Conservation (phyloP, 2,113 vertebrate species). For the Pica pica region DNA sequence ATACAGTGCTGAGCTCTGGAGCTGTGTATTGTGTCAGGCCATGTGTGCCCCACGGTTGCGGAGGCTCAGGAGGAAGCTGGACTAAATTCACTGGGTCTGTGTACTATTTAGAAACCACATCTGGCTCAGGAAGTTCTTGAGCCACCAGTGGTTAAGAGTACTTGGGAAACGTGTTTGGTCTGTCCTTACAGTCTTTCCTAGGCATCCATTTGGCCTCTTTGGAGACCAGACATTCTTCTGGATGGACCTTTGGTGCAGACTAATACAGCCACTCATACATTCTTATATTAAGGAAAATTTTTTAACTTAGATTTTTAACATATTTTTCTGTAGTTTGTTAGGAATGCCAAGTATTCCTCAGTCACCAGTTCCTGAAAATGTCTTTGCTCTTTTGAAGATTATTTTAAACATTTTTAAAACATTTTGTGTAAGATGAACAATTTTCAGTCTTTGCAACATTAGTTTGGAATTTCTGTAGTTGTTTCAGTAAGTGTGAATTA, state of each 20-base stretch:
- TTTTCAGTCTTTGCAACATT: not conserved
- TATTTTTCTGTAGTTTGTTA: not conserved
- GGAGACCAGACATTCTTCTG: not conserved
- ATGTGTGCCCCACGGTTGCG: rapidly evolving
- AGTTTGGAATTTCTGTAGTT: not conserved
- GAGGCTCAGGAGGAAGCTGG: not conserved
- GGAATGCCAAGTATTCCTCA: not conserved
- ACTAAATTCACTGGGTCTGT: not conserved
- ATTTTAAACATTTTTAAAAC: not conserved
- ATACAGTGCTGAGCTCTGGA: rapidly evolving
- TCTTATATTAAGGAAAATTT: not conserved
- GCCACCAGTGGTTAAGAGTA: not conserved
- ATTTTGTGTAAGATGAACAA: not conserved
- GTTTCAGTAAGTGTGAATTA: not conserved
- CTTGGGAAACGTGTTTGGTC: not conserved
- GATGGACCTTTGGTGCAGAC: not conserved
- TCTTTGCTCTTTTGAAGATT: not conserved
- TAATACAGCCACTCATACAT: not conserved
- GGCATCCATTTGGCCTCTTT: not conserved
- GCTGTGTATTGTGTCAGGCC: rapidly evolving
- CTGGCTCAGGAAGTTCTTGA: not conserved
- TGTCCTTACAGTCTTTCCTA: not conserved
- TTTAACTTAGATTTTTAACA: not conserved
- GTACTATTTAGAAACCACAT: rapidly evolving
- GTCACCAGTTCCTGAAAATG: not conserved